phyloP scores from a whole-genome alignment of 2,888 invertebrate species.

The Scotopteryx bipunctaria region DNA sequence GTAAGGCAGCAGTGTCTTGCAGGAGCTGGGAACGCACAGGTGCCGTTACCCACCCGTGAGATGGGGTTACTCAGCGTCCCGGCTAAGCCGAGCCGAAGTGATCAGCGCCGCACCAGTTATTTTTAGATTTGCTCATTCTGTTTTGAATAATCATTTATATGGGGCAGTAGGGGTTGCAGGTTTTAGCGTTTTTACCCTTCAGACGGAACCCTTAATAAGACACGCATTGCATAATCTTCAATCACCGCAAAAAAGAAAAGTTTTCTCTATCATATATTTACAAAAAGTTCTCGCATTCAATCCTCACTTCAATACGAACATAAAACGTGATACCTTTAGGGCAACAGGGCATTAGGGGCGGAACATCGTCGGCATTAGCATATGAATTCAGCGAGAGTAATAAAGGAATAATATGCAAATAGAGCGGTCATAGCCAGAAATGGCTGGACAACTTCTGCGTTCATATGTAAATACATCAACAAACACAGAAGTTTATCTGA shows the following conservation, averaged over 20 bases:
- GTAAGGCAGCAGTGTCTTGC: too few relatives aligned
- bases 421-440: slow-evolving; percentile 22
- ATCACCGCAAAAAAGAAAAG: neutral
- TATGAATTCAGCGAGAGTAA: slow-evolving; percentile 72
- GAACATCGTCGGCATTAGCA: slow-evolving; percentile 69
- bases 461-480: slow-evolving; percentile 1
- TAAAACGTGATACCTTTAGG: slow-evolving; percentile 53
- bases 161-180: neutral
- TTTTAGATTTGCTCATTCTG: slow-evolving; percentile 8
- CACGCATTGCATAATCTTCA: neutral
- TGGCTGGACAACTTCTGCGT: slow-evolving; percentile 2
- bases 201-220: too few relatives aligned
- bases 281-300: slow-evolving; percentile 28
- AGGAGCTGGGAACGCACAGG: slow-evolving; percentile 28
- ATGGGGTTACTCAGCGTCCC: slow-evolving; percentile 31
- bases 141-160: slow-evolving; percentile 16
- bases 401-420: slow-evolving; percentile 80
- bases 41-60: slow-evolving; percentile 31
- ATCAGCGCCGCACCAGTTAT: slow-evolving; percentile 17
- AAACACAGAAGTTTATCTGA: too few relatives aligned
- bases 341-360: slow-evolving; percentile 59
- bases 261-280: slow-evolving; percentile 11
- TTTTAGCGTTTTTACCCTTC: too few relatives aligned
- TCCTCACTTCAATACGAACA: slow-evolving; percentile 26
- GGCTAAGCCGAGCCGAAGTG: slow-evolving; percentile 14